Percentiles rank a stretch among this genome's conserved stretches.
These are phyloP conservation scores for Cebuella pygmaea DNA, from an alignment of 2,797 vertebrate genomes.

Conservation along the genomic window DNA sequence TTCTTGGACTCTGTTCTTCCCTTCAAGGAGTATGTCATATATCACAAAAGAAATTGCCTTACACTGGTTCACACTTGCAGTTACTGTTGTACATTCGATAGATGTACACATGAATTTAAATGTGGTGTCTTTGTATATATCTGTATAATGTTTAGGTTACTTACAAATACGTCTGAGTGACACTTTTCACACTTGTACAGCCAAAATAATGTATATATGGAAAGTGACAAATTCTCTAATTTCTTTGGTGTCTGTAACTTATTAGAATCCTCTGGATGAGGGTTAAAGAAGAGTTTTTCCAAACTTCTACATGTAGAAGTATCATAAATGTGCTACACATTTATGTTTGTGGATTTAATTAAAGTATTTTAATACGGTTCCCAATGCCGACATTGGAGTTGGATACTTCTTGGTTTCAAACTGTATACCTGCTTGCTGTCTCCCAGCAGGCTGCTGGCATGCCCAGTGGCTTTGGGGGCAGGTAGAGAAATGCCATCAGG, in stretches of 20 bases:
- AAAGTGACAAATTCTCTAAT: constrained; percentile 18
- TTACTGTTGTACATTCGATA: neutral
- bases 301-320: constrained; percentile 58
- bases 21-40: neutral
- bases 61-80: neutral
- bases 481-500: neutral
- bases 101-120: neutral
- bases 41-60: constrained; percentile 43
- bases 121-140: constrained; percentile 47
- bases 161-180: neutral
- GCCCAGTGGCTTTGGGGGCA: neutral
- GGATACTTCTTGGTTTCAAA: neutral
- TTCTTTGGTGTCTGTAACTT: constrained; percentile 56
- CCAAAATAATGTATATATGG: constrained; percentile 60
- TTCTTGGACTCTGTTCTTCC: neutral
- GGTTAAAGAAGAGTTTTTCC: constrained; percentile 27
- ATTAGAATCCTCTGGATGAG: constrained; percentile 61
- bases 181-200: constrained; percentile 33
- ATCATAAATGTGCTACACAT: neutral
- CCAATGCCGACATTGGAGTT: neutral
- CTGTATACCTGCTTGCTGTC: neutral
- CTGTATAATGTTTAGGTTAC: constrained; percentile 34
- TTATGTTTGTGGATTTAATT: neutral
- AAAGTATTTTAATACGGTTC: neutral
- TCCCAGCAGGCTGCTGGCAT: neutral